phyloP scores from a whole-genome alignment of 2,113 vertebrate genomes.

The Nibea albiflora region DNA sequence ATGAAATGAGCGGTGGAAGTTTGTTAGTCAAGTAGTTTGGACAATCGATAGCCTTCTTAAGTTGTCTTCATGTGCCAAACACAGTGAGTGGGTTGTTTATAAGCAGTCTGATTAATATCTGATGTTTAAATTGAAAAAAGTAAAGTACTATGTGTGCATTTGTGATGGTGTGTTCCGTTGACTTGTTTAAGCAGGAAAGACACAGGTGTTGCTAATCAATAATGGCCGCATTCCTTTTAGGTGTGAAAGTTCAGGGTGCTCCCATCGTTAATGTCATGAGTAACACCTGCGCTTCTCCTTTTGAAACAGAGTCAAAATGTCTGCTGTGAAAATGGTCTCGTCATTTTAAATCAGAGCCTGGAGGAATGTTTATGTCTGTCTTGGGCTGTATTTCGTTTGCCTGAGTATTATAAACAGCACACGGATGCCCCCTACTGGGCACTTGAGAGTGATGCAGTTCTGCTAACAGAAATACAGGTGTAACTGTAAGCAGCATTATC shows the following conservation, averaged over 20 bases:
- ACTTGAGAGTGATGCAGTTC: neutral
- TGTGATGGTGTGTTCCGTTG: neutral
- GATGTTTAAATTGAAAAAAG: neutral
- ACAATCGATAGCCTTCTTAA: neutral
- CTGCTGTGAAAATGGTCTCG: neutral
- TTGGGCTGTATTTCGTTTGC: neutral
- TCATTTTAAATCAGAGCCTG: neutral
- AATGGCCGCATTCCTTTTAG: neutral
- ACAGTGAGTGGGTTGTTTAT: neutral
- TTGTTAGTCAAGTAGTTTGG: neutral
- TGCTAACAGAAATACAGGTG: no score
- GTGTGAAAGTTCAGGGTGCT: neutral
- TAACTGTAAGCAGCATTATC: no score
- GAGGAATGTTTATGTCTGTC: neutral
- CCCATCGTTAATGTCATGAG: no score
- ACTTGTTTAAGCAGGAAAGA: neutral
- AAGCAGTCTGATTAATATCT: neutral
- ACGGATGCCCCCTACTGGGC: constrained; percentile 50
- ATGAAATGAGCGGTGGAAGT: neutral
- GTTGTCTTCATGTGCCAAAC: neutral
- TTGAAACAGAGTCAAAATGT: constrained; percentile 9
- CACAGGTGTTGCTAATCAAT: neutral
- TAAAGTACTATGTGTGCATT: neutral
- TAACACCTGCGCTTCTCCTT: neutral
- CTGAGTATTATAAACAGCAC: constrained; percentile 5